A percentile compares a stretch with the other conserved stretches of the same genome.
Conservation (phyloP, 23 tunicate genomes). For the Botrylloides violaceus region DNA sequence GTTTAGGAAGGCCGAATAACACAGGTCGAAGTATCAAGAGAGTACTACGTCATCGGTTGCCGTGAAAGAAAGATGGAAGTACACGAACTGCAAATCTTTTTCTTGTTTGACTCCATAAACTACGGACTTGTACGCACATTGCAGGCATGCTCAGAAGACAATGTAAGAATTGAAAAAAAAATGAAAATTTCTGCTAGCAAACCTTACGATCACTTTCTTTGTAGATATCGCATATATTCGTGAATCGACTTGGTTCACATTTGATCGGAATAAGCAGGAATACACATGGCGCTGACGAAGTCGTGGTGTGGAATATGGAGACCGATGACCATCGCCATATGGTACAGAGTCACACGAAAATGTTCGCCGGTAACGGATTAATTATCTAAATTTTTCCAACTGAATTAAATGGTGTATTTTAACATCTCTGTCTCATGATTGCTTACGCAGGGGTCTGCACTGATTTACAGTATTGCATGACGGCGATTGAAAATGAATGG, state of each 20-base stretch:
- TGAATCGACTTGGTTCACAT: conserved; percentile 90
- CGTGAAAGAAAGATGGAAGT: conserved; percentile 48
- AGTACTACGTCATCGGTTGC: conserved; percentile 83
- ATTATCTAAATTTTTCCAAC: too few species aligned
- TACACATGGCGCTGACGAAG: conserved; percentile 23
- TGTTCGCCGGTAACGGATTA: neutral
- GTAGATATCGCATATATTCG: conserved; percentile 47
- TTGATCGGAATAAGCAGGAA: conserved; percentile 48
- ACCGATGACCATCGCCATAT: conserved; percentile 67
- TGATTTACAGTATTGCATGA: conserved; percentile 82
- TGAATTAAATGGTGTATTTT: too few species aligned
- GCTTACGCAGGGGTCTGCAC: conserved; percentile 59
- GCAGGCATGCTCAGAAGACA: conserved; percentile 66
- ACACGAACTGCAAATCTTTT: conserved; percentile 63
- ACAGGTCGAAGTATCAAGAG: conserved; percentile 78
- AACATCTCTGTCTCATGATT: too few species aligned
- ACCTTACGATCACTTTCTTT: neutral
- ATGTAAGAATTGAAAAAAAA: conserved; percentile 20
- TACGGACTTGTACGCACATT: conserved; percentile 61
- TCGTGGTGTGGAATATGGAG: conserved; percentile 78
- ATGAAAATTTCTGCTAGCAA: neutral
- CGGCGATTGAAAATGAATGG: conserved; percentile 23
- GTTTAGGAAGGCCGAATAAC: conserved; percentile 26
- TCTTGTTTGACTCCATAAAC: conserved; percentile 59
- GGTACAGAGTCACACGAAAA: conserved; percentile 7